Evolutionary conservation across 2,113 vertebrate genomes (phyloP), one percentile per base, ranked within the genome.

Genomic region (Notothenia rossii): DNA sequence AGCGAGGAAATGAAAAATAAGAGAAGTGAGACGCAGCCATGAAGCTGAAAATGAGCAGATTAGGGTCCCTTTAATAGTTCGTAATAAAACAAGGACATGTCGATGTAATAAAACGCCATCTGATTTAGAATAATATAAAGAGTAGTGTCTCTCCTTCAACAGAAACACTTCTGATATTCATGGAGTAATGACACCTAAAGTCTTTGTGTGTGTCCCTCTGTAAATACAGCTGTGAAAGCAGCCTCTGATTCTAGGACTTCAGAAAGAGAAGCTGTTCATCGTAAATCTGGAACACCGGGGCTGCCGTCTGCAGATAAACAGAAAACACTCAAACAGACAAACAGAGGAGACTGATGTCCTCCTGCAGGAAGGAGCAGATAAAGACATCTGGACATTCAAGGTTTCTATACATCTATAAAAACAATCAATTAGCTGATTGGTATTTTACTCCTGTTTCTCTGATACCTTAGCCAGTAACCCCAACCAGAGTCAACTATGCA

Each of bases 221-320:
- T 22, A 66, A 74, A 81, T 17, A 59, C 64, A 71, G 82, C 74
- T 78, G 70, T 67, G 46, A 36, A 65, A 64, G 49, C 45, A 40
- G 7, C n/a, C 11, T 18, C 11, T 69, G 58, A 54, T 22, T 20
- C 51, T 9, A n/a, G 9, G 43, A 18, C 48, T 43, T 78, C 13
- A n/a, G 25, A 56, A 5, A 66, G 50, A 72, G 29, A 61, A 40
- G 33, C n/a, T 40, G 36, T 40, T 7, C 13, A 48, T 0, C 29
- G 46, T 25, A 53, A 60, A 59, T 51, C 18, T 25, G 7, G 1
- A 43, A 8, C 15, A 4, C 5, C 22, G 12, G n/a, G 1, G 3
- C 83, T 80, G 75, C 43, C 18, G 4, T 50, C 56, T 7, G 62
- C 61, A 64, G 87, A 81, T 88, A 81, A 69, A 53, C 61, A 50